Percentiles rank a stretch among this genome's conserved stretches.
phyloP scores from a whole-genome alignment of 2,113 vertebrate species.

The Axis porcinus region DNA sequence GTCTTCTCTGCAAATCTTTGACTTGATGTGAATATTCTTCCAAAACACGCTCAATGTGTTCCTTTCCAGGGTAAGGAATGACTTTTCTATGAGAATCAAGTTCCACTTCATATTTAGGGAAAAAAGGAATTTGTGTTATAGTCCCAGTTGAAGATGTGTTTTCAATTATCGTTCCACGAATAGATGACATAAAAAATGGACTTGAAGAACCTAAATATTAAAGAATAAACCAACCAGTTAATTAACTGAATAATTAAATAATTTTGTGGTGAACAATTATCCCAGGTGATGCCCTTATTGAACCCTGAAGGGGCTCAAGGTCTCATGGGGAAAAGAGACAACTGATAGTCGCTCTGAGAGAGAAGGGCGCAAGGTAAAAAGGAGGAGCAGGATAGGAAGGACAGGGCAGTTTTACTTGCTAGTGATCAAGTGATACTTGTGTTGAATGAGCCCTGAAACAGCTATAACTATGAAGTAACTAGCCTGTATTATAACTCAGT shows the following conservation, averaged over 20 bases:
- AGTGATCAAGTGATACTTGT: neutral
- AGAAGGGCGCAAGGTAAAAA: neutral
- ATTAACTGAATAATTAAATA: neutral
- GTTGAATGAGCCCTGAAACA: neutral
- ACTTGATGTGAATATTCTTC: constrained; percentile 77
- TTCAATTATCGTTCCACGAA: constrained; percentile 59
- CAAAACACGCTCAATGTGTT: constrained; percentile 70
- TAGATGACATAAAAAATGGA: constrained; percentile 57
- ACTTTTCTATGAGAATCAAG: constrained; percentile 37
- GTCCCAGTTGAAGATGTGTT: constrained; percentile 41
- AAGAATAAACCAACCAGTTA: neutral
- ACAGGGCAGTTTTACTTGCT: neutral
- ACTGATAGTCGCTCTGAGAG: neutral
- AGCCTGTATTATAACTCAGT: neutral
- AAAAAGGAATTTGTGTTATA: constrained; percentile 30
- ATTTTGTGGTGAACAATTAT: neutral
- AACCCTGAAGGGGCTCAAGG: neutral
- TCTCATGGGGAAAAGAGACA: neutral
- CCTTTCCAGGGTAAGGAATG: constrained; percentile 52
- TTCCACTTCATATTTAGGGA: constrained; percentile 63
- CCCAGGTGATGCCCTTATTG: neutral
- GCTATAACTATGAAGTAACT: neutral
- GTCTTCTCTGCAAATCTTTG: constrained; percentile 76
- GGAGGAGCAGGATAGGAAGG: neutral
- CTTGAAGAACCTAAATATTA: constrained; percentile 68